These are phyloP conservation scores for Scolopax mira DNA, from an alignment of 2,113 vertebrate genomes.

Conservation along the genomic window DNA sequence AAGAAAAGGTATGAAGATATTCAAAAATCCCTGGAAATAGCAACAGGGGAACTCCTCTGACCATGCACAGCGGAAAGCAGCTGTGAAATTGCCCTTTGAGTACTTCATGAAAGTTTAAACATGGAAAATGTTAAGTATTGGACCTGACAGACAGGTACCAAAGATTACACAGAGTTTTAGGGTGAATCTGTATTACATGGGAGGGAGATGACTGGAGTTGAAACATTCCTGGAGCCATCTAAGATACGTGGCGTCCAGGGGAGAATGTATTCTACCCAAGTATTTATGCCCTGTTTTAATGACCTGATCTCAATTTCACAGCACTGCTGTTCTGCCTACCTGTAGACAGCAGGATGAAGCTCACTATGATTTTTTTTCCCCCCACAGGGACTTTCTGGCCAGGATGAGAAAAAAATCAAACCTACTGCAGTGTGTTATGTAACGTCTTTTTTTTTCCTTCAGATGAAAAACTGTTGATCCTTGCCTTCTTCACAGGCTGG, in stretches of 20 bases:
- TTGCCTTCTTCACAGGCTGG: constrained; percentile 13
- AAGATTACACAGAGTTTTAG: background rate
- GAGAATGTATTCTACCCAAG: no score
- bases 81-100: background rate
- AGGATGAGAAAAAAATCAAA: constrained; percentile 7
- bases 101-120: background rate
- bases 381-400: background rate
- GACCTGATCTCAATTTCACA: background rate
- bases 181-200: background rate
- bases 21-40: background rate
- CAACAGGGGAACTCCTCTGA: background rate
- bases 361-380: background rate
- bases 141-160: background rate
- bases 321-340: background rate
- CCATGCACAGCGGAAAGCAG: background rate
- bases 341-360: background rate
- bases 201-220: background rate
- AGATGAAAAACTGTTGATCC: constrained; percentile 11
- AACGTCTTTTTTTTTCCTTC: background rate
- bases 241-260: background rate
- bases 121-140: background rate
- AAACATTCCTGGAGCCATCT: background rate
- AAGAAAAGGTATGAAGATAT: background rate
- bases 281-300: background rate
- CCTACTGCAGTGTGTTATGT: background rate